Percentiles rank a stretch among this genome's conserved stretches.
Conservation (phyloP, 2,113 vertebrate genomes). For the Vidua chalybeata region DNA sequence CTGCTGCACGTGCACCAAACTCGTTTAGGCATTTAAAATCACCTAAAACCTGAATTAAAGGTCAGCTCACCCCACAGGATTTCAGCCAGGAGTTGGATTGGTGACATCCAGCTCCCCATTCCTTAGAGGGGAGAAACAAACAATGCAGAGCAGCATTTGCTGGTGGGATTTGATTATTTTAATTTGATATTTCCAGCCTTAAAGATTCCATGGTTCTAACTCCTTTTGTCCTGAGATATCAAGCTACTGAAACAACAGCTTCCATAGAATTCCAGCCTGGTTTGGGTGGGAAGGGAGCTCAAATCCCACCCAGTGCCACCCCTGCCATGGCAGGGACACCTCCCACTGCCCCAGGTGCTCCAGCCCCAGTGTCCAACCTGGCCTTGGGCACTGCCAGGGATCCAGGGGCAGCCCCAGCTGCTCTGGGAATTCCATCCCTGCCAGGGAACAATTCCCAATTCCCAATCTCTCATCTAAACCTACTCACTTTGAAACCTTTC, state of each 20-base stretch:
- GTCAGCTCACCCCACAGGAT: not conserved
- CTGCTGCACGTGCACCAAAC: fast-evolving
- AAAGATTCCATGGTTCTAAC: fast-evolving
- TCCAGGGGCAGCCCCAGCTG: not conserved
- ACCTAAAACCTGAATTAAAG: not conserved
- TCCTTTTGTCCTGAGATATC: not conserved
- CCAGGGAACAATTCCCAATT: not conserved
- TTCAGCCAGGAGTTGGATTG: fast-evolving
- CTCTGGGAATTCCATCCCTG: not conserved
- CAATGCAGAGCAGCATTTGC: not conserved
- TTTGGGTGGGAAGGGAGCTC: fast-evolving
- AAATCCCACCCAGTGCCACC: fast-evolving
- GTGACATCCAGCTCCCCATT: not conserved
- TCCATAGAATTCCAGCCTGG: fast-evolving
- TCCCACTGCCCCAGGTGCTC: not conserved
- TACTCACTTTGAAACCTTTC: not conserved
- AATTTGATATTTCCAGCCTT: not conserved
- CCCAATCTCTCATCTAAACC: not conserved
- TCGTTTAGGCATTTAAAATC: fast-evolving
- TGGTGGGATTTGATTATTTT: not conserved
- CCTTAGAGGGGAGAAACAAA: not conserved
- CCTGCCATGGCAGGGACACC: not conserved
- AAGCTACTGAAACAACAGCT: not conserved
- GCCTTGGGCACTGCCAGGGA: not conserved
- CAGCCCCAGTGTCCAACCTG: not conserved